Conservation (phyloP, 2,888 invertebrate species). For the Ochlodes sylvanus region DNA sequence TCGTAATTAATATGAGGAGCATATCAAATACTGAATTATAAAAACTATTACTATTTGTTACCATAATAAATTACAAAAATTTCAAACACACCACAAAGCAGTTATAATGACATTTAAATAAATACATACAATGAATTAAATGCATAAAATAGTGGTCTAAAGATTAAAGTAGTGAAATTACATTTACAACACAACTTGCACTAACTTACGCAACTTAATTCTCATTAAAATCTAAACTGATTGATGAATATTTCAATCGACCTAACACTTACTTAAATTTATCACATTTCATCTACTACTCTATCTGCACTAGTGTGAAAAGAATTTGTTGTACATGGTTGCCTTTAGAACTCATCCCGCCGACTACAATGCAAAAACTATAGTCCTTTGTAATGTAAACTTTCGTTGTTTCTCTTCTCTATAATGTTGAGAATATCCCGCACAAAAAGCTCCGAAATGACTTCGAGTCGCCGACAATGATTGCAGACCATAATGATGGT, state of each 20-base stretch:
- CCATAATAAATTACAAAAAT: too few species aligned
- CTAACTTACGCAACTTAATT: too few species aligned
- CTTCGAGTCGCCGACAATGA: constrained; percentile 81
- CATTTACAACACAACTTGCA: too few species aligned
- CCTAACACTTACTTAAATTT: neutral
- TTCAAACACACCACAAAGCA: too few species aligned
- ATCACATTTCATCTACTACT: constrained; percentile 24
- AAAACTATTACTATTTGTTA: too few species aligned
- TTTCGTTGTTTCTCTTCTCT: constrained; percentile 64
- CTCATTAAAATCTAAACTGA: too few species aligned
- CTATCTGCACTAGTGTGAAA: constrained; percentile 18
- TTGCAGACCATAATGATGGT: constrained; percentile 75
- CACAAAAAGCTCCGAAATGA: constrained; percentile 71
- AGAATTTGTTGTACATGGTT: constrained; percentile 59
- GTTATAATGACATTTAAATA: too few species aligned
- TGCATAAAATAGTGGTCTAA: too few species aligned
- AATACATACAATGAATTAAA: too few species aligned
- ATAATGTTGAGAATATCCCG: constrained; percentile 62
- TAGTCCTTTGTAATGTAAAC: constrained; percentile 60
- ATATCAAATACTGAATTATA: too few species aligned
- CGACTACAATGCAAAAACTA: constrained; percentile 59
- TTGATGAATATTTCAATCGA: neutral
- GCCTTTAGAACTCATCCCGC: constrained; percentile 49
- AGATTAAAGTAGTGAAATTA: too few species aligned
- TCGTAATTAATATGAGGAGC: too few species aligned